These are phyloP conservation scores for Scaptomyza cyrtandrae DNA, from an alignment of 2,888 invertebrate species.

Conservation along the genomic window DNA sequence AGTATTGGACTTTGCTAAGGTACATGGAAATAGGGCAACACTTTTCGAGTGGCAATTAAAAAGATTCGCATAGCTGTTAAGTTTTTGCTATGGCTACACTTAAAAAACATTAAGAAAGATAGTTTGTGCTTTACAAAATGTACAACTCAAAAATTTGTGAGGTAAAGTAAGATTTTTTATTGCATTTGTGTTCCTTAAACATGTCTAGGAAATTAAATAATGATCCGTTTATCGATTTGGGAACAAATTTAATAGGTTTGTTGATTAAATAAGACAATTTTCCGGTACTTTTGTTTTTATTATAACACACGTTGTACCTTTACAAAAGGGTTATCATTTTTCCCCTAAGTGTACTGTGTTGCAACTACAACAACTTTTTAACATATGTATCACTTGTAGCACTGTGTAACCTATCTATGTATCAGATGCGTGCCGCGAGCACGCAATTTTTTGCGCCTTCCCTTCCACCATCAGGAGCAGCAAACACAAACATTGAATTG, in stretches of 20 bases:
- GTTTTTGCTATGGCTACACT: not conserved
- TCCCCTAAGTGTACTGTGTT: slow-evolving; percentile 1
- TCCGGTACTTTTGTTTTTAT: too few relatives aligned
- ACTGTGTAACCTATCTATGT: not conserved
- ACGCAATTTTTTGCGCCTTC: slow-evolving; percentile 4
- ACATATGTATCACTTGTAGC: slow-evolving; percentile 33
- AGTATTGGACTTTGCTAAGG: not conserved
- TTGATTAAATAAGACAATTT: too few relatives aligned
- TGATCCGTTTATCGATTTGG: too few relatives aligned
- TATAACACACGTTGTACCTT: too few relatives aligned
- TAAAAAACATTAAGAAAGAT: not conserved
- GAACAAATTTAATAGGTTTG: too few relatives aligned
- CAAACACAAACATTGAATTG: slow-evolving; percentile 42
- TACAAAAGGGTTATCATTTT: too few relatives aligned
- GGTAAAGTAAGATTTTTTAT: too few relatives aligned
- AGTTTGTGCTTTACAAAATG: too few relatives aligned
- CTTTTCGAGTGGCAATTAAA: slow-evolving; percentile 25
- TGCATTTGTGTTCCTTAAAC: too few relatives aligned
- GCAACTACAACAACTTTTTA: slow-evolving; percentile 5
- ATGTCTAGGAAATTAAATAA: too few relatives aligned
- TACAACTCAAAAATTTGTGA: too few relatives aligned
- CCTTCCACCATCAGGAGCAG: slow-evolving; percentile 1
- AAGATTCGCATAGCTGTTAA: slow-evolving; percentile 12
- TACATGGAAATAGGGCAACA: not conserved
- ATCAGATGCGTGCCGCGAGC: slow-evolving; percentile 43